Evolutionary conservation across 2,113 vertebrate species (phyloP), one percentile per base, ranked within the genome.

Genomic region (Lethenteron reissneri): DNA sequence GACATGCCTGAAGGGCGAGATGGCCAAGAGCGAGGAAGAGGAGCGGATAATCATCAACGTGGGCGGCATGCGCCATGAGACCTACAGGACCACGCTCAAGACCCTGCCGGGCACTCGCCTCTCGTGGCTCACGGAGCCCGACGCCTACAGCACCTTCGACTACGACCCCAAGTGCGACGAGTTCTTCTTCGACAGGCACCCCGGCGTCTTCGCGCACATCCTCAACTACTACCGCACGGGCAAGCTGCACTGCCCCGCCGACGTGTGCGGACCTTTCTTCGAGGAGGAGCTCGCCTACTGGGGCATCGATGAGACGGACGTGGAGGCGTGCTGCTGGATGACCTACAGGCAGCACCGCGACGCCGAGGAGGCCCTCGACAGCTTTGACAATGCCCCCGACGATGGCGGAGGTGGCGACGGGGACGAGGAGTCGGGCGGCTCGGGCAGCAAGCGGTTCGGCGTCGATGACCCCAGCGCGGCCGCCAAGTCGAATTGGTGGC

Each of bases 321-420:
- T 97, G 84, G 92, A 97, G 80, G 90, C 92, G 72, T 97, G 92
- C 81, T 97, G 92, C 76, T 97, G 92, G 92, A 97, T 97, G 92
- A 95, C 89, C n/a, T 68, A 68, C 64, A 68, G 64, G 64, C 21
- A 68, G 79, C 94, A 97, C 78, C 83, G 94, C 1, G 94, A 97
- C 9, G 94, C 94, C 0, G 94, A 97, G 68, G 94, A 95, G 79
- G 94, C 92, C 21, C 82, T 97, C 59, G 90, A 95, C 60, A 96
- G 85, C 75, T 97, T 97, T 1, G 90, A 97, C 73, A 89, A 86
- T n/a, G n/a, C n/a, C 3, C 89, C 89, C 0, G 89, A 96, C 70
- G n/a, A 82, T 0, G 84, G 95, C 76, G 88, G 86, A 60, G 87
- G 88, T 1, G 85, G 86, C 70, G 84, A 79, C 73, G 79, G 70